Evolutionary conservation across 2,888 invertebrate genomes (phyloP).

Genomic region (Eupithecia abbreviata): DNA sequence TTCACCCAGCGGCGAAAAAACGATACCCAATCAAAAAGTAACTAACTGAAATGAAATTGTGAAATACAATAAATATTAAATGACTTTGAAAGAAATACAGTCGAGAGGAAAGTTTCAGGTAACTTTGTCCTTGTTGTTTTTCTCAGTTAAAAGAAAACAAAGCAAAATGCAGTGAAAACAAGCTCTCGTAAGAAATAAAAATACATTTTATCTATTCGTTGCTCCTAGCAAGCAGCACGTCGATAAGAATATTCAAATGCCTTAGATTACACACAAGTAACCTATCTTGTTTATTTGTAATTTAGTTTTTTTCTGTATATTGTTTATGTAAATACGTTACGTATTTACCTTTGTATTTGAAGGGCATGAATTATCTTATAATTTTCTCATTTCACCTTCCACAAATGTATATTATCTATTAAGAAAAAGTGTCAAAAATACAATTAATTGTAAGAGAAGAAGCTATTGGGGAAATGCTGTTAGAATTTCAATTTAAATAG

Average conservation of each 20-base stretch:
- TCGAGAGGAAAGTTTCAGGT: conserved; percentile 15
- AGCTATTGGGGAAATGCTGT: conserved; percentile 2
- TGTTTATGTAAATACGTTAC: too few species aligned
- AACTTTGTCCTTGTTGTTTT: not conserved
- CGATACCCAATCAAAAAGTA: conserved; percentile 10
- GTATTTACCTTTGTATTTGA: too few species aligned
- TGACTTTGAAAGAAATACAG: conserved; percentile 4
- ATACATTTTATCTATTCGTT: not conserved
- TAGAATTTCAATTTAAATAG: conserved; percentile 18
- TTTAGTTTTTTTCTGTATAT: too few species aligned
- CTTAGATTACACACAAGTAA: not conserved
- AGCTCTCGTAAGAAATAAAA: not conserved
- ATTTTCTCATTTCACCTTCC: too few species aligned
- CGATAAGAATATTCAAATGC: not conserved
- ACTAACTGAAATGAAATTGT: not conserved
- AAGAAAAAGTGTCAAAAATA: not conserved
- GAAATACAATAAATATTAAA: conserved; percentile 25
- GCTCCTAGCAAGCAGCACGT: not conserved
- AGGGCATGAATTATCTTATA: too few species aligned
- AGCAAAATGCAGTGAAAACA: not conserved
- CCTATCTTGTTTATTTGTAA: not conserved
- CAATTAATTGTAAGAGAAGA: not conserved
- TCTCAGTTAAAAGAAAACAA: conserved; percentile 3
- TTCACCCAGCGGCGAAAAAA: not conserved
- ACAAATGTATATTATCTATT: not conserved